These are phyloP conservation scores for Nematostella vectensis DNA, from an alignment of 92 coral and sea anemone species.

Conservation along the genomic window DNA sequence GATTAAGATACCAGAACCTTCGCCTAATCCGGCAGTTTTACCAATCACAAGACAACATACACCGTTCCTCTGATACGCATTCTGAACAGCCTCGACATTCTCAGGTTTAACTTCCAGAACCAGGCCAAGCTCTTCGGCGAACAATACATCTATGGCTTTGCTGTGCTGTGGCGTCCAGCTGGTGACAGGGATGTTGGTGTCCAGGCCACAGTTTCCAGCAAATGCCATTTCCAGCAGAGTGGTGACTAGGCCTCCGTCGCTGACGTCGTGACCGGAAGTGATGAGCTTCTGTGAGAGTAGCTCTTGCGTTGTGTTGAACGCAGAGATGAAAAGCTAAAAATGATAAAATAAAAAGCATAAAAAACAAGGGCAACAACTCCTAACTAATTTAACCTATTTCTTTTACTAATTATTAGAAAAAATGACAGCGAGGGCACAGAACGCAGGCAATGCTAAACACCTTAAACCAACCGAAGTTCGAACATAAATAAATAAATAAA, in stretches of 20 bases:
- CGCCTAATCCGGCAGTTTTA: conserved; percentile 43
- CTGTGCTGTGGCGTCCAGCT: conserved; percentile 24
- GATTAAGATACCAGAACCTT: conserved; percentile 54
- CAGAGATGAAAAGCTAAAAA: conserved; percentile 58
- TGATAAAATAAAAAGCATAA: conserved; percentile 12
- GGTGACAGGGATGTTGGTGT: conserved; percentile 37
- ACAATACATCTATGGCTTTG: conserved; percentile 50
- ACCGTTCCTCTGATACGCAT: conserved; percentile 39
- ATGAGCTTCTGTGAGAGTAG: conserved; percentile 54
- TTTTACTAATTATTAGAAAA: no score
- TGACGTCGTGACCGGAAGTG: conserved; percentile 87
- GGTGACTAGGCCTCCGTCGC: conserved; percentile 89
- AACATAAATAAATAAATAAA: no score
- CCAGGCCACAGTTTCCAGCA: conserved; percentile 88
- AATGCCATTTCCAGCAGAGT: conserved; percentile 91
- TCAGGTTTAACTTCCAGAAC: conserved; percentile 66
- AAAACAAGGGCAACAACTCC: not conserved
- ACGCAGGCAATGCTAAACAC: no score
- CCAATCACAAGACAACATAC: conserved; percentile 70
- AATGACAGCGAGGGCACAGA: not conserved
- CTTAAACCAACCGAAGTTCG: no score
- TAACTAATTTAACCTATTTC: no score
- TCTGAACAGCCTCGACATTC: conserved; percentile 49
- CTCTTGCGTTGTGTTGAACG: conserved; percentile 70
- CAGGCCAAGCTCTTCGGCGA: conserved; percentile 90